Evolutionary conservation across 2,797 vertebrate genomes (phyloP), one percentile per base, ranked within the genome.

Genomic region (Clarias fuscus): DNA sequence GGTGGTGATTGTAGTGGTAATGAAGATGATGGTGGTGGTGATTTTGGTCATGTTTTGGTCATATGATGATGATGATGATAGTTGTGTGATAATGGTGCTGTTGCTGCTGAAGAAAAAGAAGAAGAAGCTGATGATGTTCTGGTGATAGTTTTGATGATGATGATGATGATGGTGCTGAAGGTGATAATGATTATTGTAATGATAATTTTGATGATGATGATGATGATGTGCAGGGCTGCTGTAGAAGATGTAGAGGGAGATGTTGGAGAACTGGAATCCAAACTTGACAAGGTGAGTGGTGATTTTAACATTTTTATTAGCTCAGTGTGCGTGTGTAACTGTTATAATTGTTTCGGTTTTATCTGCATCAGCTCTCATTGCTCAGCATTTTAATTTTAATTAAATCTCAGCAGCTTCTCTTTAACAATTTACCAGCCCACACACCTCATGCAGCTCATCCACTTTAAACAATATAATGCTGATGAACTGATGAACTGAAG

Each of bases 211-310:
- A 13, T 82, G 62, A 8, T 72, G 62, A 15, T 73, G 58, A 73
- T 82, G 78, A 20, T 86, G 62, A n/a, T 85, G 43, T 84, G 48
- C 62, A 89, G 88, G 82, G 86, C 88, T 77, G 83, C 88, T 20
- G 67, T 89, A 68, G 89, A 89, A 37, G 89, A 89, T 18, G 89
- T 88, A 40, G 89, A 86, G n/a, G 89, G 61, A 6, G 89, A 89
- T 30, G 84, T 87, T 53, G 88, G 88, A 7, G 88, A 84, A 56
- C 76, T 89, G 84, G 88, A 89, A 71, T 86, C 84, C 78, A 89
- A 87, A 84, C 88, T 89, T 33, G 88, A 89, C 27, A 89, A 87
- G 88, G 88, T 89, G 70, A 86, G 61, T 70, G 18, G 33, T n/a
- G 20, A 62, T 62, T 8, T 20, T 77, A 11, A 78, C 30, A 59